Base-by-base conservation (phyloP, 2,888 invertebrate species). In the Sarcophaga rosellei region DNA sequence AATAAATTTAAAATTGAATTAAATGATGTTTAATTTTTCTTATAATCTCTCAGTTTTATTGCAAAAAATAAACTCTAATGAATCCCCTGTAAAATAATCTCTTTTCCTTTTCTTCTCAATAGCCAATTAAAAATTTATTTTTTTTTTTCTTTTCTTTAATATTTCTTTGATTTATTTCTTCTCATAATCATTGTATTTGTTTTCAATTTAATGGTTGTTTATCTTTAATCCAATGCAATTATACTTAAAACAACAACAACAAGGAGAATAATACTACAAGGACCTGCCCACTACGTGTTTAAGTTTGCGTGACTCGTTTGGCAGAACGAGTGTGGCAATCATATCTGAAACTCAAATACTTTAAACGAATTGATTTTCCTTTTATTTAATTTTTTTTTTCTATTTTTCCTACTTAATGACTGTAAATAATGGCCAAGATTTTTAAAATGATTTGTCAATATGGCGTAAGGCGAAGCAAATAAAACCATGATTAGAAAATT, bases 161-260 rank as follows among this genome's bases (percentile, higher is more conserved):
- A 35, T 35, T 35, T 35, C 6, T 35, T 35, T 35, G 35, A 35
- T 35, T 35, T 35, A 35, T 35, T 35, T 35, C 35, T 35, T 2
- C 8, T 35, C 35, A 35, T 35, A 15, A 57, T 57, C 57, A 57
- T 57, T 57, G 15, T 57, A 57, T 57, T 57, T 15, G 57, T 57
- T 57, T 57, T 57, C 17, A n/a, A 57, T 57, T 57, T n/a, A 57
- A 17, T 47, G 47, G 21, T 69, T 70, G 57, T 70, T 70, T 53
- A 23, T 57, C 57, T 70, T 25, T 53, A n/a, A 57, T 57, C 21
- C 20, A 57, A 21, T 25, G 25, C 70, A 70, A 70, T 70, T 70
- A 70, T 25, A 17, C 70, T 57, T 70, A 35, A 5, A 21, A 68
- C 1, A 35, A 68, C 44, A 45, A 45, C 17, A 25, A 11, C 45